These are phyloP conservation scores for Acanthoscelides obtectus DNA, from an alignment of 2,888 invertebrate species.

Conservation along the genomic window DNA sequence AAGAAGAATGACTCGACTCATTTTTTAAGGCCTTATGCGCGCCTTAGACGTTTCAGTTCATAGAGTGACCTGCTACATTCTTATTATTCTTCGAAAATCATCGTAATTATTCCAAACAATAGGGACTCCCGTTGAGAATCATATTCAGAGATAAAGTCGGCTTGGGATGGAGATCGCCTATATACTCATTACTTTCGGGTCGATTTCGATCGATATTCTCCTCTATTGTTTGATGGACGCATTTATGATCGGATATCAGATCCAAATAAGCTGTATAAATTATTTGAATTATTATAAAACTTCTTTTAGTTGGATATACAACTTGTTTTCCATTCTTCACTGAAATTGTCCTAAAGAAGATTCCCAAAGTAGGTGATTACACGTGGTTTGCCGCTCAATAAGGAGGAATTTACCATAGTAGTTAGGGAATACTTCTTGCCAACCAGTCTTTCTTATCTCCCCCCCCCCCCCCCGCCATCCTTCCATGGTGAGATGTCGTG, in stretches of 20 bases:
- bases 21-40: conserved; percentile 39
- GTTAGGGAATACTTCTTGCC: too few relatives aligned
- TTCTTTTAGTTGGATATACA: too few relatives aligned
- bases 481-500: too few relatives aligned
- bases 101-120: conserved; percentile 50
- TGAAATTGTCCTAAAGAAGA: too few relatives aligned
- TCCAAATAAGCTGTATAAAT: conserved; percentile 19
- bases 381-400: too few relatives aligned
- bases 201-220: conserved; percentile 32
- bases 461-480: too few relatives aligned
- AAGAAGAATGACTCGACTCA: conserved; percentile 47
- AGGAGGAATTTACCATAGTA: too few relatives aligned
- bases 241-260: not conserved
- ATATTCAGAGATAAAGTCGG: conserved; percentile 30
- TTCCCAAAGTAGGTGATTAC: too few relatives aligned
- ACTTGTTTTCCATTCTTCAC: too few relatives aligned
- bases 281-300: too few relatives aligned
- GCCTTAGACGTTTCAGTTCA: conserved; percentile 6
- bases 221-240: conserved; percentile 23
- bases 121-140: conserved; percentile 43
- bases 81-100: conserved; percentile 33
- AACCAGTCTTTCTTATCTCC: too few relatives aligned
- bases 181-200: conserved; percentile 28
- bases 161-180: conserved; percentile 19
- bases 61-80: conserved; percentile 29